Evolutionary conservation across 2,797 vertebrate genomes (phyloP).

Genomic region (Sebastes ruberrimus): DNA sequence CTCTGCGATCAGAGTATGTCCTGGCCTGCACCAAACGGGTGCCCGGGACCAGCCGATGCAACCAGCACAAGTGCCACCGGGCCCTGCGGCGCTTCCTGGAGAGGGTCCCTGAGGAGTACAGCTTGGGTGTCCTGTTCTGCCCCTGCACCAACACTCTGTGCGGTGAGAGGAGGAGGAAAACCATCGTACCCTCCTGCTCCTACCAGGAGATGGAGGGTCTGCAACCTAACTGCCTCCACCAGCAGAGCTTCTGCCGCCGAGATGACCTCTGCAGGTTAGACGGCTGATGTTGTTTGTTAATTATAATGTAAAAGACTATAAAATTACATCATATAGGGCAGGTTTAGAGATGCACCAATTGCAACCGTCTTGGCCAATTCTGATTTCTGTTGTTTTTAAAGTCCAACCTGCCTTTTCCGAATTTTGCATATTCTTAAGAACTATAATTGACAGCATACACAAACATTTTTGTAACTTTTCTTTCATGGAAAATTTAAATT

Average conservation of each 20-base stretch:
- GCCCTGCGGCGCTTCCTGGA: constrained; percentile 91
- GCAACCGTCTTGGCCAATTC: neutral
- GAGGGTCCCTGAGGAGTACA: constrained; percentile 88
- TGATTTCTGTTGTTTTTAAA: neutral
- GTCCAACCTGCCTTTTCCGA: neutral
- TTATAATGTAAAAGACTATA: neutral
- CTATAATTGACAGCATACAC: neutral
- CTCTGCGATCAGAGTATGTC: constrained; percentile 90
- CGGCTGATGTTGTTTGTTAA: neutral
- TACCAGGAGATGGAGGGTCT: constrained; percentile 81
- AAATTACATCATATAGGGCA: neutral
- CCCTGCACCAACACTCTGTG: constrained; percentile 89
- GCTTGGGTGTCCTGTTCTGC: constrained; percentile 91
- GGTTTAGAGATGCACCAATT: neutral
- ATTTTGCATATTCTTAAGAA: neutral
- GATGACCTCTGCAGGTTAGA: constrained; percentile 93
- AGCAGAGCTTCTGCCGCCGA: constrained; percentile 85
- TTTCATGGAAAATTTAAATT: neutral
- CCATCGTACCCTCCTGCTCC: constrained; percentile 94
- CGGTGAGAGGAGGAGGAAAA: constrained; percentile 91
- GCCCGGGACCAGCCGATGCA: constrained; percentile 79
- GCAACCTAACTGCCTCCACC: constrained; percentile 89
- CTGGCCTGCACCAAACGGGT: constrained; percentile 85
- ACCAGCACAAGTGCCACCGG: constrained; percentile 87
- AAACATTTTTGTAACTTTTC: neutral